Conservation (phyloP, 2,113 vertebrate species). For the Sebastes fasciatus region DNA sequence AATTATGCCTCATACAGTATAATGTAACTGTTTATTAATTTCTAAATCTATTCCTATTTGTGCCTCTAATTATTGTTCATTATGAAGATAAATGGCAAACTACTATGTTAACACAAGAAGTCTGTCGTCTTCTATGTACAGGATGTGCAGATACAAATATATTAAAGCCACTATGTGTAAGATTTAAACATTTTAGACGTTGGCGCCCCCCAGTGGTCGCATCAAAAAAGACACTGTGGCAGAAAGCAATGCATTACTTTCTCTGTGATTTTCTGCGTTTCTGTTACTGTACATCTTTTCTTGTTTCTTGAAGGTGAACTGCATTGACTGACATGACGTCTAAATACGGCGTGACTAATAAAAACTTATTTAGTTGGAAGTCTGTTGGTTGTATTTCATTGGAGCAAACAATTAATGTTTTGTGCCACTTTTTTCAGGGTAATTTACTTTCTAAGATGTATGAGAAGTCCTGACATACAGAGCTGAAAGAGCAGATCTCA, state of each 20-base stretch:
- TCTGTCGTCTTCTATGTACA: background rate
- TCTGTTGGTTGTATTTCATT: background rate
- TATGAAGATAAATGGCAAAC: slow-evolving; percentile 28
- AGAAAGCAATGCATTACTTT: background rate
- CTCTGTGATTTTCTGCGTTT: background rate
- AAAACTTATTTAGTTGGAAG: background rate
- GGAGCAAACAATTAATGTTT: background rate
- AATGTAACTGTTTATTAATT: slow-evolving; percentile 17
- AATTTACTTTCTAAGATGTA: background rate
- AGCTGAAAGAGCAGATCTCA: background rate
- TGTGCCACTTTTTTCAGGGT: background rate
- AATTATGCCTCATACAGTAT: background rate
- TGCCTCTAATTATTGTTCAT: slow-evolving; percentile 5
- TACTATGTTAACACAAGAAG: background rate
- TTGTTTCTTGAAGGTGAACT: background rate
- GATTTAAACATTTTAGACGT: background rate
- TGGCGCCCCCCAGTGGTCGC: background rate
- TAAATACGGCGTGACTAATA: slow-evolving; percentile 10
- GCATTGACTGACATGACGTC: slow-evolving; percentile 2
- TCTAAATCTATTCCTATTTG: slow-evolving; percentile 7
- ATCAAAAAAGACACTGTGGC: background rate
- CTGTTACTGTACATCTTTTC: background rate
- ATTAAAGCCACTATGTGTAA: background rate
- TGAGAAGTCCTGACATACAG: background rate
- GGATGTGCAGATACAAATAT: background rate